Conservation (phyloP, 2,888 invertebrate species). For the Heliconius cydno region DNA sequence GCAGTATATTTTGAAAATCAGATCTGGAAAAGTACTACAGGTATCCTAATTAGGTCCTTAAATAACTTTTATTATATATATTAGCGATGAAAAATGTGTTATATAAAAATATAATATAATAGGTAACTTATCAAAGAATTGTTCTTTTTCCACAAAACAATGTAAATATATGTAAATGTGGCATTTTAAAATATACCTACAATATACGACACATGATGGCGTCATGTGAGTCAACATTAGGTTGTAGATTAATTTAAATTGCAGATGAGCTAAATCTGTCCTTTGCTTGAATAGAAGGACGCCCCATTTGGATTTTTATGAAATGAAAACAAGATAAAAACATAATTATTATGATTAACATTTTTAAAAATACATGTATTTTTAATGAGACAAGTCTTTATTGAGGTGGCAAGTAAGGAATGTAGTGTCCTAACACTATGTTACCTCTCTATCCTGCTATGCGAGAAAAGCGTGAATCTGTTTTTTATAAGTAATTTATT, state of each 20-base stretch:
- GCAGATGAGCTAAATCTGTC: conserved; percentile 37
- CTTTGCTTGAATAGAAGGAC: conserved; percentile 29
- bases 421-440: no score
- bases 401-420: no score
- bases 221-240: conserved; percentile 31
- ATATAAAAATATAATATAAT: background rate
- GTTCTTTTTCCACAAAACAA: background rate
- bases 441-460: background rate
- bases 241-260: conserved; percentile 36
- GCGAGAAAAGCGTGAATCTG: background rate
- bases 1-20: background rate
- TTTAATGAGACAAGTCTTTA: no score
- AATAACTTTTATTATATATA: background rate
- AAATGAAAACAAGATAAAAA: background rate
- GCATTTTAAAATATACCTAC: conserved; percentile 15
- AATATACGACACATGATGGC: conserved; percentile 35
- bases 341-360: no score
- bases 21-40: background rate
- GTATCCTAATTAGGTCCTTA: background rate
- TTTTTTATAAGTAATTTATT: background rate
- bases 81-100: background rate
- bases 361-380: no score
- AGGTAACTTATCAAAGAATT: background rate
- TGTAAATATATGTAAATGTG: conserved; percentile 5
- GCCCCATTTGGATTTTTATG: conserved; percentile 21